Percentiles rank a stretch among this genome's conserved stretches.
These are phyloP conservation scores for Oncorhynchus masou DNA, from an alignment of 2,113 vertebrate genomes.

Conservation along the genomic window DNA sequence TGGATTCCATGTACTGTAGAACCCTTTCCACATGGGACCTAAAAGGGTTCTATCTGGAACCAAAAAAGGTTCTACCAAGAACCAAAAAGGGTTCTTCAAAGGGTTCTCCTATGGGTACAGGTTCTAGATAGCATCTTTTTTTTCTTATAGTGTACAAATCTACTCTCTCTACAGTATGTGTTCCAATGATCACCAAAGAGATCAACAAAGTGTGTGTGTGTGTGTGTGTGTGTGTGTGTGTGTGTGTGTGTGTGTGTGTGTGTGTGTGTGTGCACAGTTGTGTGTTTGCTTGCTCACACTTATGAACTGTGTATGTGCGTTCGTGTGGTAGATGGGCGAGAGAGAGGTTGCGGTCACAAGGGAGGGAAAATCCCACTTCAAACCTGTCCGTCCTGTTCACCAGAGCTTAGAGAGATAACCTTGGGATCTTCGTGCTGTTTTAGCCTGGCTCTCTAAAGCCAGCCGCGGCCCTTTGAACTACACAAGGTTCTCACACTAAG, in stretches of 20 bases:
- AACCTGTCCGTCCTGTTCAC: constrained; percentile 63
- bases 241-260: background rate
- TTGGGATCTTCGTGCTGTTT: constrained; percentile 45
- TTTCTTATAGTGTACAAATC: too few species aligned
- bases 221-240: background rate
- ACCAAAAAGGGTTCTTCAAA: too few species aligned
- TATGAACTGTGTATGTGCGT: constrained; percentile 15
- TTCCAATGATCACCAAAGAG: too few species aligned
- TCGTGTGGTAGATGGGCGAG: constrained; percentile 25
- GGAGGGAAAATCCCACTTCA: constrained; percentile 50
- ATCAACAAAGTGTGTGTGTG: background rate
- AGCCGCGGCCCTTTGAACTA: constrained; percentile 37
- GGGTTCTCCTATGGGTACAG: too few species aligned
- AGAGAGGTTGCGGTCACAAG: constrained; percentile 25
- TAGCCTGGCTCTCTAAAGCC: constrained; percentile 47
- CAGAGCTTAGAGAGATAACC: constrained; percentile 62
- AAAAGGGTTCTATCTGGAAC: too few species aligned
- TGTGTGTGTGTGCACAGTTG: background rate
- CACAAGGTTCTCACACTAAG: constrained; percentile 43
- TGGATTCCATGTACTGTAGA: too few species aligned
- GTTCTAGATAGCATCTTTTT: too few species aligned
- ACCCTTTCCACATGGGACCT: too few species aligned
- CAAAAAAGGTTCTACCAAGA: too few species aligned
- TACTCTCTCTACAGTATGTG: too few species aligned
- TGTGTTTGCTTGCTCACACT: background rate